Base-by-base conservation (phyloP, 2,113 vertebrate genomes). In the Rhinolophus ferrumequinum region DNA sequence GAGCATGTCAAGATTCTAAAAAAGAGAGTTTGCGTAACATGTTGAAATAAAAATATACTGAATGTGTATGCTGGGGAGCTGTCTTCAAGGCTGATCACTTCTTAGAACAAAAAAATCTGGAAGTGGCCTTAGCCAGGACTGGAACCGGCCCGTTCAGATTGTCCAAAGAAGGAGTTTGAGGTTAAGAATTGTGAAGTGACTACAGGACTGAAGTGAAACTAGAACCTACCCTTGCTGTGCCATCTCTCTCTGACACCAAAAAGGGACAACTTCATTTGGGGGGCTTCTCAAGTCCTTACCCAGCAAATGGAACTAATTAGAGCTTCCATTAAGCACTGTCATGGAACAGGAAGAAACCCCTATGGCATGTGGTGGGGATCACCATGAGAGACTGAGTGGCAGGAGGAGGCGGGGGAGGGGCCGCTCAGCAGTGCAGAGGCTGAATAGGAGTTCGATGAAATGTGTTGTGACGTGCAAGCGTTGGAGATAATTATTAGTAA, bases 41-140 rank as follows among this genome's bases (percentile, higher is more conserved):
- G 58, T 88, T 95, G 54, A 75, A 93, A 81, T 91, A 93, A 84
- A 96, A 93, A 75, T 73, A 75, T n/a, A 95, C 15, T 47, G 69
- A 73, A 15, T 41, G 19, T 73, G 12, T 89, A 28, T 50, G 35
- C 79, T 72, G 38, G 30, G 66, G 21, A 26, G 8, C 67, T 94
- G 1, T 87, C 69, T 90, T 94, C 44, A 90, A 90, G 26, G 77
- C 41, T 72, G 21, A 77, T 69, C 26, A 41, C 64, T 97, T 86
- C 81, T 77, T 83, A 75, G 70, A 75, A 76, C 13, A 69, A 70
- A 82, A 90, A 92, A 67, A 35, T 88, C 38, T 88, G 76, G 81
- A 96, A 38, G 33, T 93, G 30, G 35, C 87, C 54, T 86, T 35
- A 86, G 54, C 80, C 18, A 5, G 56, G 41, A 54, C 54, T n/a